Conservation (phyloP, 2,113 vertebrate species). For the Struthio camelus region DNA sequence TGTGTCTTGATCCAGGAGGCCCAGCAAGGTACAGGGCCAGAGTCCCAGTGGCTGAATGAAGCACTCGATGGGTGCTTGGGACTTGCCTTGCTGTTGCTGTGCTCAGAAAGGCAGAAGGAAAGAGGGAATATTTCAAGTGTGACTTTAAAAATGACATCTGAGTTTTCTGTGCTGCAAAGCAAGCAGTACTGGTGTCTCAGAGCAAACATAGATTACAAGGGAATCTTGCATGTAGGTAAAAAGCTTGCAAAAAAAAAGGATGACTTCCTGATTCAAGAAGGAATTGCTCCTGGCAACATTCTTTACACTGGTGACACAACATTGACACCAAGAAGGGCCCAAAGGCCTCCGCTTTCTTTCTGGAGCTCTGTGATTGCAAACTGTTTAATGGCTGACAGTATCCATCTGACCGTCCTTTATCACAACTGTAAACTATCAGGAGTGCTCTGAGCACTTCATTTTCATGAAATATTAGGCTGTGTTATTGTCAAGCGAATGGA, state of each 20-base stretch:
- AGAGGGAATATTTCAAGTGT: background rate
- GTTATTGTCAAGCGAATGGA: conserved; percentile 87
- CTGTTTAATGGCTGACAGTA: conserved; percentile 72
- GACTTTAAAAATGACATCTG: background rate
- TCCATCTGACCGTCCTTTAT: conserved; percentile 74
- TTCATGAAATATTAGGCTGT: conserved; percentile 90
- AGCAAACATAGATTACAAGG: background rate
- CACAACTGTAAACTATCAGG: conserved; percentile 78
- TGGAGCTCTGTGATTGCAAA: conserved; percentile 58
- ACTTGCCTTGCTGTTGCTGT: background rate
- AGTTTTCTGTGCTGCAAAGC: background rate
- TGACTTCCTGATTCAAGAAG: background rate
- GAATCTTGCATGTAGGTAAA: conserved; percentile 35
- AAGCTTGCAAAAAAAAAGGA: background rate
- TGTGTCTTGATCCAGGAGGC: background rate
- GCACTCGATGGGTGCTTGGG: background rate
- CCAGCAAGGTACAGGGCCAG: background rate
- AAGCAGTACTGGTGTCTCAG: background rate
- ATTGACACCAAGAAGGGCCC: conserved; percentile 62
- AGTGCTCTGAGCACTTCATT: conserved; percentile 90
- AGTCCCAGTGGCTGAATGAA: background rate
- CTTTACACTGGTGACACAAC: conserved; percentile 41
- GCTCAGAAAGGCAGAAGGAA: background rate
- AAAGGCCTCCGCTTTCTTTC: conserved; percentile 49
- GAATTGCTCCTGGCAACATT: conserved; percentile 26